Evolutionary conservation across 2,113 vertebrate species (phyloP).

Genomic region (Corythaixoides concolor): DNA sequence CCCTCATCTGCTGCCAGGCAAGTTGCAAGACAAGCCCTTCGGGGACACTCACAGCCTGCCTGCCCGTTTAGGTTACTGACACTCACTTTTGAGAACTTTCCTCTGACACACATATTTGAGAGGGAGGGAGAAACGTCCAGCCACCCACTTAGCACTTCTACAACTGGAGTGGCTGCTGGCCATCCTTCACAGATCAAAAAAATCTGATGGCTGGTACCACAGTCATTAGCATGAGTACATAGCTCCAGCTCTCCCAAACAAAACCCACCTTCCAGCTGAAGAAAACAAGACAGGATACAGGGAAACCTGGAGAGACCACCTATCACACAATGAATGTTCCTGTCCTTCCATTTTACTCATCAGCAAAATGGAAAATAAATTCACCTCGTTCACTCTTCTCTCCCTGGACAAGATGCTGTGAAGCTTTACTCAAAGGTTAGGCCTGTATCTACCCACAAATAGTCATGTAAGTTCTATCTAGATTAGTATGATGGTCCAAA

Average conservation of each 20-base stretch:
- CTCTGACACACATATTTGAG: rapidly evolving
- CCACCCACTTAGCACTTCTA: neutral
- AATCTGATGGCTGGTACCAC: rapidly evolving
- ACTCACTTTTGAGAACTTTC: neutral
- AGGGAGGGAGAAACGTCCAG: neutral
- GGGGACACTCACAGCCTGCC: neutral
- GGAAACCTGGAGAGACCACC: neutral
- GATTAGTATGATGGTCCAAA: neutral
- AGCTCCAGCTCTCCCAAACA: neutral
- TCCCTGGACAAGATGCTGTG: too few species aligned
- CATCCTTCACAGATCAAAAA: too few species aligned
- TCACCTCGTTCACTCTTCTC: neutral
- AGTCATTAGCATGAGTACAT: rapidly evolving
- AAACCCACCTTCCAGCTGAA: neutral
- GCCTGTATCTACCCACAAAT: neutral
- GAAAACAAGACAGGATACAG: neutral
- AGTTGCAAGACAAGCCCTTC: neutral
- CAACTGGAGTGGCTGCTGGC: neutral
- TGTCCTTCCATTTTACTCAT: too few species aligned
- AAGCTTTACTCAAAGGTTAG: neutral
- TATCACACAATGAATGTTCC: rapidly evolving
- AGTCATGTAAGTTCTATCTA: neutral
- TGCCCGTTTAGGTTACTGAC: neutral
- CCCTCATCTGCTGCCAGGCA: neutral
- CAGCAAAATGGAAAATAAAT: neutral